A percentile compares a stretch with the other conserved stretches of the same genome.
phyloP scores from a whole-genome alignment of 1,140 invertebrate species.

The Theocolax elegans region DNA sequence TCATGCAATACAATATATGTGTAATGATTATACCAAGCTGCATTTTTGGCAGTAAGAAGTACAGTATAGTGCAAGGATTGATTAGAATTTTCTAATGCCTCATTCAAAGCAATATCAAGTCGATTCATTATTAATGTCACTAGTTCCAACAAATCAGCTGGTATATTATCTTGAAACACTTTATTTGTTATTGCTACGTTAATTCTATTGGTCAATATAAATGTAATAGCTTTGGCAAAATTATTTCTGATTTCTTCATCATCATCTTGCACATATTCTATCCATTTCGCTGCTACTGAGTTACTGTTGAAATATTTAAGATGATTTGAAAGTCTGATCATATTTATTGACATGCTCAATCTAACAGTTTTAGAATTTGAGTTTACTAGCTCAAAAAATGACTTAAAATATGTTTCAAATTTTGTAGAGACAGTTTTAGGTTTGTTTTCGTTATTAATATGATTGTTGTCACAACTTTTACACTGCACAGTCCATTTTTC shows the following conservation, averaged over 20 bases:
- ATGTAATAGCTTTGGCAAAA: slow-evolving; percentile 54
- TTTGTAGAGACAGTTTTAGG: slow-evolving; percentile 43
- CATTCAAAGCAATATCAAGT: slow-evolving; percentile 65
- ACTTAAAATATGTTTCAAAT: slow-evolving; percentile 47
- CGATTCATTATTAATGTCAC: slow-evolving; percentile 67
- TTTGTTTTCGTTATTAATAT: slow-evolving; percentile 38
- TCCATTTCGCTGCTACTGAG: slow-evolving; percentile 58
- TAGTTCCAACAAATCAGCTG: slow-evolving; percentile 64
- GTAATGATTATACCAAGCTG: slow-evolving; percentile 61
- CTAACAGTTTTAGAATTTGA: slow-evolving; percentile 50
- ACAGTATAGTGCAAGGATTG: slow-evolving; percentile 68
- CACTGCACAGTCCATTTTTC: slow-evolving; percentile 53
- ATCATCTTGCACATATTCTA: slow-evolving; percentile 58
- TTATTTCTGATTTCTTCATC: slow-evolving; percentile 56
- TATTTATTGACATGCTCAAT: slow-evolving; percentile 54
- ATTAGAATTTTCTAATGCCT: slow-evolving; percentile 68
- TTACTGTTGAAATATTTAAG: slow-evolving; percentile 59
- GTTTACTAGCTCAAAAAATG: slow-evolving; percentile 50
- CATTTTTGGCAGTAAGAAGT: slow-evolving; percentile 68
- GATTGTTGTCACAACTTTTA: slow-evolving; percentile 52
- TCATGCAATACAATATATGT: background rate
- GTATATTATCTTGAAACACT: slow-evolving; percentile 48
- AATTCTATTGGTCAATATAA: slow-evolving; percentile 58
- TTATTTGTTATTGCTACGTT: slow-evolving; percentile 42
- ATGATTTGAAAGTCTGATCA: slow-evolving; percentile 63